Evolutionary conservation across 1,140 invertebrate genomes (phyloP).

Genomic region (Meloidogyne floridensis): DNA sequence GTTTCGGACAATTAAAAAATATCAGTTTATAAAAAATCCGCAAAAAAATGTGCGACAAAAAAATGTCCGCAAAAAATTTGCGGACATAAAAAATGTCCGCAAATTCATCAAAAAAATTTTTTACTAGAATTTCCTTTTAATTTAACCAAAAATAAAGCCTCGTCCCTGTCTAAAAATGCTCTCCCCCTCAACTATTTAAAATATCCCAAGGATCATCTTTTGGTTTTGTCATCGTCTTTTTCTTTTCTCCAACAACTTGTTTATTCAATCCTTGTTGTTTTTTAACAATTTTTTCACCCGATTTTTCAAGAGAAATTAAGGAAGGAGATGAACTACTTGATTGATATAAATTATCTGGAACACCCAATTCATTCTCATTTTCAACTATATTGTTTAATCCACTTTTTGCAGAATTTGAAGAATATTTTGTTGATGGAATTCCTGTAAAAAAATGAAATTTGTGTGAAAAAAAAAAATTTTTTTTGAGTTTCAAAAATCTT

Average conservation of each 20-base stretch:
- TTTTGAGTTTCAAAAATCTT: too few relatives aligned
- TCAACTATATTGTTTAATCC: not conserved
- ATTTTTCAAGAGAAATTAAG: slow-evolving; percentile 1
- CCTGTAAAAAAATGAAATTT: not conserved
- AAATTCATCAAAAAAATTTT: too few relatives aligned
- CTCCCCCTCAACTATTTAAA: not conserved
- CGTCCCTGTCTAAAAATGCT: not conserved
- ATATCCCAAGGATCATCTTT: slow-evolving; percentile 28
- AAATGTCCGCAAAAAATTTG: too few relatives aligned
- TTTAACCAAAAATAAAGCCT: not conserved
- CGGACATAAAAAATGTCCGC: too few relatives aligned
- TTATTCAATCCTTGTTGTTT: not conserved
- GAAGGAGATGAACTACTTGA: slow-evolving; percentile 17
- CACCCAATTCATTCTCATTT: not conserved
- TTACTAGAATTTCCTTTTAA: too few relatives aligned
- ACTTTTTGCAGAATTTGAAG: not conserved
- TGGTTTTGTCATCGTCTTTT: not conserved
- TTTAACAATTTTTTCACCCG: not conserved
- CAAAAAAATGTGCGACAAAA: too few relatives aligned
- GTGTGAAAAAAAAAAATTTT: not conserved
- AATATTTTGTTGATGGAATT: not conserved
- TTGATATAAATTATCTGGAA: slow-evolving; percentile 13
- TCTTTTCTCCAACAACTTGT: not conserved
- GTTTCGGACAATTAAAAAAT: too few relatives aligned
- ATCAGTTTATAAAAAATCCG: too few relatives aligned